Percentiles rank a stretch among this genome's conserved stretches.
Conservation (phyloP, 2,888 invertebrate genomes). For the Chrysolina oricalcia region DNA sequence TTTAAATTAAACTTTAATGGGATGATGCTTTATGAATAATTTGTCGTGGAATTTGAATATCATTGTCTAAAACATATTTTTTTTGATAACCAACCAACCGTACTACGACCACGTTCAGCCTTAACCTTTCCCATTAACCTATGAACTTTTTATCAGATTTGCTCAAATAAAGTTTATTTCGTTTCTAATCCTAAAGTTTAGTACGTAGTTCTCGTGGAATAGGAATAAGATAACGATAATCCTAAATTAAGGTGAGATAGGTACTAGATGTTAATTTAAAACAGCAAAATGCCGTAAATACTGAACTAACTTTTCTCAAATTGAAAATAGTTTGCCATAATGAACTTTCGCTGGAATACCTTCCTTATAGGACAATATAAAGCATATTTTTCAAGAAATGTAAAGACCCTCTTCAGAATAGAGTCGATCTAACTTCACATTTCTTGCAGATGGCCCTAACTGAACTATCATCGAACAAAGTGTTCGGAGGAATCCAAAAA, state of each 20-base stretch:
- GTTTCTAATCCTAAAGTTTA: background rate
- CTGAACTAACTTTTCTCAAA: background rate
- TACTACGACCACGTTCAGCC: background rate
- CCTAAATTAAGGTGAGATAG: too few species aligned
- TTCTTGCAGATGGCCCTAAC: conserved; percentile 69
- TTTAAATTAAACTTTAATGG: too few species aligned
- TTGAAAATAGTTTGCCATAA: background rate
- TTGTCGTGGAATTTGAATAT: too few species aligned
- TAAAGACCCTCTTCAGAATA: background rate
- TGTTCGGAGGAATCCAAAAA: conserved; percentile 90
- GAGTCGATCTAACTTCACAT: background rate
- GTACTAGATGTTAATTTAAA: too few species aligned
- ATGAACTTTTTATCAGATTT: background rate
- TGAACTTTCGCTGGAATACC: background rate
- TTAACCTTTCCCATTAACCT: conserved; percentile 4
- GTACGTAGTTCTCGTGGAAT: background rate
- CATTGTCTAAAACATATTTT: too few species aligned
- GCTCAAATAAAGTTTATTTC: background rate
- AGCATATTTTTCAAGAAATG: background rate
- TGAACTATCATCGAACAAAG: conserved; percentile 80
- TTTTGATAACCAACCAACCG: too few species aligned
- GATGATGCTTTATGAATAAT: too few species aligned
- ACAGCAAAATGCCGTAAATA: background rate
- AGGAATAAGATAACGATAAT: background rate
- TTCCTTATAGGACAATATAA: background rate